These are phyloP conservation scores for Crossocerus cetratus DNA, from an alignment of 2,888 invertebrate genomes.

Conservation along the genomic window DNA sequence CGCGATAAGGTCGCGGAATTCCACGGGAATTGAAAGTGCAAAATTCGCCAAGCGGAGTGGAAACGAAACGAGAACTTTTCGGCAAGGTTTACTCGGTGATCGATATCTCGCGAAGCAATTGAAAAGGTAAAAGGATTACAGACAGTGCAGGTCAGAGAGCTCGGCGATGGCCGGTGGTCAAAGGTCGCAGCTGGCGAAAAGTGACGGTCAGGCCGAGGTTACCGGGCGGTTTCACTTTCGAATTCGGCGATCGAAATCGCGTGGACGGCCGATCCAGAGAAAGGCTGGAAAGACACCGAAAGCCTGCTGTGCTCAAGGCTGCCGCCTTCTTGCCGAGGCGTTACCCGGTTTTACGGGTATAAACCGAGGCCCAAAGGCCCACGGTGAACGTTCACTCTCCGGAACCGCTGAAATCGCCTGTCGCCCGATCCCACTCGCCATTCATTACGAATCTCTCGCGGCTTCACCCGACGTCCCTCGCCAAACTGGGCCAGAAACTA, in stretches of 20 bases:
- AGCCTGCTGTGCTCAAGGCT: constrained; percentile 45
- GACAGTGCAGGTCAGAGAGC: no score
- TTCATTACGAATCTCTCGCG: no score
- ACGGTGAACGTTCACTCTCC: constrained; percentile 40
- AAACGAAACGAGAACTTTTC: no score
- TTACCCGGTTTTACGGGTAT: constrained; percentile 33
- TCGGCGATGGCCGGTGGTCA: not conserved
- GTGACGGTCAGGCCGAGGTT: not conserved
- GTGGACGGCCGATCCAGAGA: constrained; percentile 30
- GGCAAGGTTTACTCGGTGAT: no score
- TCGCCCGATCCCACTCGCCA: not conserved
- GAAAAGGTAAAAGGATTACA: no score
- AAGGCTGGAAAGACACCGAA: constrained; percentile 39
- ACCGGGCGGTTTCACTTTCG: constrained; percentile 5
- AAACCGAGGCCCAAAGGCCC: constrained; percentile 8
- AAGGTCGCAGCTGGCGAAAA: not conserved
- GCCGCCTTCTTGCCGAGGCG: constrained; percentile 36
- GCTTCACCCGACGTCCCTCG: no score
- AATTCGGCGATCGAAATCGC: constrained; percentile 50
- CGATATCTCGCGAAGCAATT: no score
- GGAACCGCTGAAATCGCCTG: not conserved
- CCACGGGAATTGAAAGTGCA: not conserved
- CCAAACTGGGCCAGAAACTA: no score
- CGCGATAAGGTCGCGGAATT: not conserved
- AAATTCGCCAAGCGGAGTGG: not conserved